Evolutionary conservation across 2,797 vertebrate species (phyloP).

Genomic region (Betta splendens): DNA sequence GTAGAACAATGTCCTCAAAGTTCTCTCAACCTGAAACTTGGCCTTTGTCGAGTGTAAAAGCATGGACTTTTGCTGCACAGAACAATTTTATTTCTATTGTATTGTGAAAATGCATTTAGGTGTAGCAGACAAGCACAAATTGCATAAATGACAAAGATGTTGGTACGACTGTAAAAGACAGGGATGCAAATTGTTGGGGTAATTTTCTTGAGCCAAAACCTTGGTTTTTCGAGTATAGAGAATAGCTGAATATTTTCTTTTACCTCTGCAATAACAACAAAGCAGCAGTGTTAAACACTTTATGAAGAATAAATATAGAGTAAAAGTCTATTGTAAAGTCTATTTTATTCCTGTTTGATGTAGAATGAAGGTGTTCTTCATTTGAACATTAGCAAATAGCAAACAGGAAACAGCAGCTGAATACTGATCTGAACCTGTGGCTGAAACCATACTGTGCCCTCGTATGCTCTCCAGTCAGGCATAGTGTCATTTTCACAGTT

Average conservation of each 20-base stretch:
- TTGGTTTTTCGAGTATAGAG: too few relatives aligned
- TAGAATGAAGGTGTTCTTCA: not conserved
- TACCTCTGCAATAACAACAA: slow-evolving; percentile 1
- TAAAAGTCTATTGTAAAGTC: slow-evolving; percentile 18
- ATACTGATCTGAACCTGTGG: not conserved
- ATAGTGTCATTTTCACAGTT: not conserved
- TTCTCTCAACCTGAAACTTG: too few relatives aligned
- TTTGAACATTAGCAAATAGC: not conserved
- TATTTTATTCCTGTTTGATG: not conserved
- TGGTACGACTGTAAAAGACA: too few relatives aligned
- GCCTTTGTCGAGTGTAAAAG: too few relatives aligned
- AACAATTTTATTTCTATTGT: too few relatives aligned
- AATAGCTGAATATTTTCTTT: not conserved
- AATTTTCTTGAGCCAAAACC: too few relatives aligned
- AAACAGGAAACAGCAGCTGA: not conserved
- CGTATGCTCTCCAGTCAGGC: not conserved
- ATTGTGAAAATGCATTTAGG: too few relatives aligned
- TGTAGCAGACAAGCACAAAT: too few relatives aligned
- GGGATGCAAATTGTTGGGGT: too few relatives aligned
- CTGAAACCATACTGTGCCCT: not conserved
- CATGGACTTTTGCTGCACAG: too few relatives aligned
- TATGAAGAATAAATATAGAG: slow-evolving; percentile 67
- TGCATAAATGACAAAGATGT: too few relatives aligned
- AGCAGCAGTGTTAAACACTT: slow-evolving; percentile 14
- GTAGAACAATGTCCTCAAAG: too few relatives aligned